These are phyloP conservation scores for Myzus persicae DNA, from an alignment of 1,140 invertebrate genomes.

Conservation along the genomic window DNA sequence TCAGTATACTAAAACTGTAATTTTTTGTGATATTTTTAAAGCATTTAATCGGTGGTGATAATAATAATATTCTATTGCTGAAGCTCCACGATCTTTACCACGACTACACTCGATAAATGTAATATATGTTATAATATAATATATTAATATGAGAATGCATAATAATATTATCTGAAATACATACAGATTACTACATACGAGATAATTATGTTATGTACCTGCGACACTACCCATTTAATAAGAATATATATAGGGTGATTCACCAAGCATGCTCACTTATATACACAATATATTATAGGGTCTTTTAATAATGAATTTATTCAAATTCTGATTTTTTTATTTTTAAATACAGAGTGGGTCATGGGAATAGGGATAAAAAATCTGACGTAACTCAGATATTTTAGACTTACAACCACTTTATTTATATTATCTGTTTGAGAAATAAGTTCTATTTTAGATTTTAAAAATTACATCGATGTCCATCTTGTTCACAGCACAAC, in stretches of 20 bases:
- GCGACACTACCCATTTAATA: background rate
- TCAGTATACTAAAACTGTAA: no score
- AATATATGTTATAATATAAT: background rate
- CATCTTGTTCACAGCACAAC: no score
- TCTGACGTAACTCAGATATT: no score
- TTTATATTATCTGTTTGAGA: no score
- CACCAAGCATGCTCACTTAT: no score
- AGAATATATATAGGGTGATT: background rate
- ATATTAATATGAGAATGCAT: background rate
- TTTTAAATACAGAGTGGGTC: background rate
- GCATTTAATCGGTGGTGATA: background rate
- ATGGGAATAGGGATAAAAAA: no score
- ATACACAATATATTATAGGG: no score
- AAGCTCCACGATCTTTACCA: background rate
- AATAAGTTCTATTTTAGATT: no score
- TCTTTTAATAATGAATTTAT: no score
- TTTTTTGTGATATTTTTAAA: background rate
- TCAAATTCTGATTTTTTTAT: background rate
- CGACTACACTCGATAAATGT: background rate
- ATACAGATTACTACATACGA: background rate
- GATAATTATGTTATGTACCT: background rate
- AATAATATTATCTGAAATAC: background rate
- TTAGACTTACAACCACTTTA: no score
- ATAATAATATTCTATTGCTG: background rate
- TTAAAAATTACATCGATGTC: no score